Percentiles rank a stretch among this genome's conserved stretches.
Evolutionary conservation across 1,140 invertebrate genomes (phyloP).

Genomic region (Aporrectodea caliginosa): DNA sequence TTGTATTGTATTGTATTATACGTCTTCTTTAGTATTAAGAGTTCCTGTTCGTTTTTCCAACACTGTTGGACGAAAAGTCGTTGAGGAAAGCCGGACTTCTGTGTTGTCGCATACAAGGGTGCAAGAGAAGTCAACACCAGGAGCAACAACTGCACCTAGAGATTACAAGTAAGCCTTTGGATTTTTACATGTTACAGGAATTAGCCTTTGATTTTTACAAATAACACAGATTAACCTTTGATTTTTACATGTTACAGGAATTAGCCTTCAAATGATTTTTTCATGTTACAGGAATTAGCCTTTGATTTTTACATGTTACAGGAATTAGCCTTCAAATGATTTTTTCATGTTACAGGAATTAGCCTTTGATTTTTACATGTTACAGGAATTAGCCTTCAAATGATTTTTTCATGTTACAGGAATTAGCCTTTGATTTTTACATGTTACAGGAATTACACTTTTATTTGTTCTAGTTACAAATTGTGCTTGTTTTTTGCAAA

Average conservation of each 20-base stretch:
- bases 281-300: not conserved
- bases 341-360: too few relatives aligned
- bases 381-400: too few relatives aligned
- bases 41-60: not conserved
- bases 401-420: too few relatives aligned
- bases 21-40: not conserved
- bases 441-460: too few relatives aligned
- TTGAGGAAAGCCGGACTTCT: not conserved
- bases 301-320: not conserved
- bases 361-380: too few relatives aligned
- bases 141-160: not conserved
- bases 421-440: too few relatives aligned
- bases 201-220: not conserved
- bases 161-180: not conserved
- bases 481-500: too few relatives aligned
- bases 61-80: not conserved
- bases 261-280: not conserved
- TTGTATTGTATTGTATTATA: not conserved
- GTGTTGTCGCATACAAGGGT: not conserved
- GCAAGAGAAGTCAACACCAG: not conserved
- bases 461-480: too few relatives aligned
- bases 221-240: not conserved
- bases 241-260: too few relatives aligned
- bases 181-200: not conserved
- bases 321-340: not conserved